Conservation (phyloP, 2,113 vertebrate genomes). For the Mirounga angustirostris region DNA sequence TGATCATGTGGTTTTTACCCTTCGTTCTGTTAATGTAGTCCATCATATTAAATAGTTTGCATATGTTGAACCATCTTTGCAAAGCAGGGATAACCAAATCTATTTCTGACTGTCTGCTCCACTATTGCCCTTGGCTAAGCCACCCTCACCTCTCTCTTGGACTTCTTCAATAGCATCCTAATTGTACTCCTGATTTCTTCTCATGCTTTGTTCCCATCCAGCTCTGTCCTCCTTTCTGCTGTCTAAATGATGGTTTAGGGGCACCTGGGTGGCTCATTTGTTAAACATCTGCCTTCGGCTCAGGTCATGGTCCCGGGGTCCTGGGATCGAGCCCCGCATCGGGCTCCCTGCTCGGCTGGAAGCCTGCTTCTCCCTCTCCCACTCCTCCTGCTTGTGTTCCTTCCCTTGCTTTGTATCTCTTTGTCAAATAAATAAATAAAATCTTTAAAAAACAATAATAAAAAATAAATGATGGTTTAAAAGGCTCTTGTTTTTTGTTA, state of each 20-base stretch:
- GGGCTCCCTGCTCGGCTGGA: too few relatives aligned
- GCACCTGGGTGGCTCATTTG: too few relatives aligned
- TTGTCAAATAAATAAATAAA: too few relatives aligned
- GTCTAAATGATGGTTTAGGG: conserved; percentile 20
- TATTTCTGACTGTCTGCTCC: background rate
- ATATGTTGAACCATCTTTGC: background rate
- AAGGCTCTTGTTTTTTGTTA: background rate
- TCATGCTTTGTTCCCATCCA: background rate
- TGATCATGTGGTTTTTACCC: background rate
- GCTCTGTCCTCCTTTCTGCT: background rate
- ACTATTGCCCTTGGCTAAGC: background rate
- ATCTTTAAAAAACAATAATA: too few relatives aligned
- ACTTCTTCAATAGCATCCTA: background rate
- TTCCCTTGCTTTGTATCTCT: too few relatives aligned
- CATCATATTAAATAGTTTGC: background rate
- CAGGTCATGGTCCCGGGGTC: too few relatives aligned
- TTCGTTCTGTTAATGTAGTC: background rate
- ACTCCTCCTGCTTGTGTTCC: too few relatives aligned
- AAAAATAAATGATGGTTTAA: too few relatives aligned
- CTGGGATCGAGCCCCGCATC: too few relatives aligned
- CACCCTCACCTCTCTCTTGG: background rate
- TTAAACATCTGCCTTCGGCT: too few relatives aligned
- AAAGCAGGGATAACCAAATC: background rate
- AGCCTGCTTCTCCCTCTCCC: too few relatives aligned
- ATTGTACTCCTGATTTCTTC: background rate